phyloP scores from a whole-genome alignment of 2,888 invertebrate genomes.

The Priocnemis perturbator region DNA sequence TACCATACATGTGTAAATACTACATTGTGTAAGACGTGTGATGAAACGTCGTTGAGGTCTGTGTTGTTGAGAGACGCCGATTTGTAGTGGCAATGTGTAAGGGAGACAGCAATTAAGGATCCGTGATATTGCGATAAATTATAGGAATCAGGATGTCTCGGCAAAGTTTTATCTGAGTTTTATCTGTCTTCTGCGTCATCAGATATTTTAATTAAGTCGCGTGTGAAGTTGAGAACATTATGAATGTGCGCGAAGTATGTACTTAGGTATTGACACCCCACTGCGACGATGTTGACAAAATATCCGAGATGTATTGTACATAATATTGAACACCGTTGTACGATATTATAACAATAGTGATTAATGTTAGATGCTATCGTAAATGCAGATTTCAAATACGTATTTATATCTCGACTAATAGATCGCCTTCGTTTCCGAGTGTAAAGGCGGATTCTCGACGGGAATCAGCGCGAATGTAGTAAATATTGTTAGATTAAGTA shows the following conservation, averaged over 20 bases:
- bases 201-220: no score
- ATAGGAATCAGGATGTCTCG: conserved; percentile 7
- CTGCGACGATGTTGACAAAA: no score
- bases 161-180: conserved; percentile 13
- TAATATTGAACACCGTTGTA: conserved; percentile 52
- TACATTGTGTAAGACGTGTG: conserved; percentile 20
- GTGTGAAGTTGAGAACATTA: no score
- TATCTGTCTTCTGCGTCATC: neutral
- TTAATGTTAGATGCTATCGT: conserved; percentile 41
- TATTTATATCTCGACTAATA: no score
- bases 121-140: conserved; percentile 4
- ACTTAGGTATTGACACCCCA: no score
- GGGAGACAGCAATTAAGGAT: neutral
- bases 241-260: no score
- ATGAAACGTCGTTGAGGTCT: conserved; percentile 19
- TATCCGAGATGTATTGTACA: conserved; percentile 9
- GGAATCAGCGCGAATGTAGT: no score
- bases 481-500: no score
- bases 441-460: no score
- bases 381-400: neutral
- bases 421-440: no score
- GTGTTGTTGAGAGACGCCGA: conserved; percentile 9
- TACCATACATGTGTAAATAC: conserved; percentile 28
- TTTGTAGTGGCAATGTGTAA: neutral
- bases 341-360: conserved; percentile 51